These are phyloP conservation scores for Coluber constrictor DNA, from an alignment of 2,797 vertebrate species.

Conservation along the genomic window DNA sequence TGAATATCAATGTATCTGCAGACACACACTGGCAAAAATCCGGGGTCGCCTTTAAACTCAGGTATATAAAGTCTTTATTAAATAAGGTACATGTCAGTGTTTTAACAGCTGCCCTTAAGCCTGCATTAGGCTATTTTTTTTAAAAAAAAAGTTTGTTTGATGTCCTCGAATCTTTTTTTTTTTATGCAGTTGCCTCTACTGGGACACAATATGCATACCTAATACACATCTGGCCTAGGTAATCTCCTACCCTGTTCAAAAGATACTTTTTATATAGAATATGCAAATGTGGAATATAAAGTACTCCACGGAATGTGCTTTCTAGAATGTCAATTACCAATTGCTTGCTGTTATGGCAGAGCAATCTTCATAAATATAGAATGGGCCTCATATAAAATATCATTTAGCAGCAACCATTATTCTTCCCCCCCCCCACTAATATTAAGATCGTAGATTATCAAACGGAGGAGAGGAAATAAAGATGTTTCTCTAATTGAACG, in stretches of 20 bases:
- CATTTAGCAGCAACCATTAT: not conserved
- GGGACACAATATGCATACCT: not conserved
- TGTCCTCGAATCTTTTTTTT: not conserved
- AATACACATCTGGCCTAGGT: not conserved
- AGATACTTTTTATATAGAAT: not conserved
- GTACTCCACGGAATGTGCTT: not conserved
- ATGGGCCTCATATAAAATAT: not conserved
- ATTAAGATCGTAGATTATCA: not conserved
- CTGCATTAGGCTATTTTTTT: not conserved
- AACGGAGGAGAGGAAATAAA: not conserved
- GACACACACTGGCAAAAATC: not conserved
- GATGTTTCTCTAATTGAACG: not conserved
- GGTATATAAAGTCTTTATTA: not conserved
- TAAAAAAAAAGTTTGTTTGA: not conserved
- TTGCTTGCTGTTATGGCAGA: not conserved
- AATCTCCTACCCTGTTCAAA: conserved; percentile 17
- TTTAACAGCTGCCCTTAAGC: not conserved
- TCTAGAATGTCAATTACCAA: conserved; percentile 11
- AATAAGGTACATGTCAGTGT: not conserved
- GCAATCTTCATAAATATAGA: not conserved
- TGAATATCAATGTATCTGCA: not conserved
- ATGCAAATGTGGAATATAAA: conserved; percentile 15
- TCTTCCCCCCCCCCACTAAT: not conserved
- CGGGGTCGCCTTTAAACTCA: not conserved
- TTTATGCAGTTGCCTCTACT: not conserved